These are phyloP conservation scores for Salvelinus namaycush DNA, from an alignment of 2,113 vertebrate genomes.

Conservation along the genomic window DNA sequence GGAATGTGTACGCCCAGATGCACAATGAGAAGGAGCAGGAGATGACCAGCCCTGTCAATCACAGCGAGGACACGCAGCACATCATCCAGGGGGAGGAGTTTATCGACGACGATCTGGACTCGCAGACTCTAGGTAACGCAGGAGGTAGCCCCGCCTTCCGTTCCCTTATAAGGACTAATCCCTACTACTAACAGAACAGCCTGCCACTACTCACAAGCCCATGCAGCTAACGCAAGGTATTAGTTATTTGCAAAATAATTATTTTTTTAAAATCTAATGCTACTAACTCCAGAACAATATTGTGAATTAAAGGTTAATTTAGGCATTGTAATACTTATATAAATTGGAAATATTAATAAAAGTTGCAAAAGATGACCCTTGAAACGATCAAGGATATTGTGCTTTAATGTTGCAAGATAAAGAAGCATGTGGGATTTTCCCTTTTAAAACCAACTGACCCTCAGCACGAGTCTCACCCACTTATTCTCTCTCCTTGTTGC, in stretches of 20 bases:
- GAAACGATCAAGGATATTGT: neutral
- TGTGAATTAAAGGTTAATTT: neutral
- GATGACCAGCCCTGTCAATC: conserved; percentile 94
- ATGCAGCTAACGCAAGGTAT: neutral
- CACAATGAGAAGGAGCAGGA: conserved; percentile 98
- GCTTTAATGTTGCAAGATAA: no score
- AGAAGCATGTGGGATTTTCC: no score
- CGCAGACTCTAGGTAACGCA: conserved; percentile 90
- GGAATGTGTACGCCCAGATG: conserved; percentile 98
- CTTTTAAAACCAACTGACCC: no score
- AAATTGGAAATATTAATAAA: no score
- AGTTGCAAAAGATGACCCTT: no score
- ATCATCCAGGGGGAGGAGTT: conserved; percentile 91
- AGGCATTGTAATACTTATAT: neutral
- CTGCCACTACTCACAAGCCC: neutral
- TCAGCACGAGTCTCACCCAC: no score
- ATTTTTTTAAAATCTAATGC: no score
- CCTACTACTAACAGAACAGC: conserved; percentile 50
- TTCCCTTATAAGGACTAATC: conserved; percentile 68
- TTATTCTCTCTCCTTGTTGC: conserved; percentile 16
- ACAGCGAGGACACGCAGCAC: conserved; percentile 88
- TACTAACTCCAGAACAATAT: neutral
- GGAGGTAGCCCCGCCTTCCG: conserved; percentile 72
- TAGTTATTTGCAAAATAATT: no score
- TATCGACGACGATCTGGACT: conserved; percentile 89